Percentiles rank a stretch among this genome's conserved stretches.
These are phyloP conservation scores for Drosophila mulleri DNA, from an alignment of 2,888 invertebrate genomes.

Conservation along the genomic window DNA sequence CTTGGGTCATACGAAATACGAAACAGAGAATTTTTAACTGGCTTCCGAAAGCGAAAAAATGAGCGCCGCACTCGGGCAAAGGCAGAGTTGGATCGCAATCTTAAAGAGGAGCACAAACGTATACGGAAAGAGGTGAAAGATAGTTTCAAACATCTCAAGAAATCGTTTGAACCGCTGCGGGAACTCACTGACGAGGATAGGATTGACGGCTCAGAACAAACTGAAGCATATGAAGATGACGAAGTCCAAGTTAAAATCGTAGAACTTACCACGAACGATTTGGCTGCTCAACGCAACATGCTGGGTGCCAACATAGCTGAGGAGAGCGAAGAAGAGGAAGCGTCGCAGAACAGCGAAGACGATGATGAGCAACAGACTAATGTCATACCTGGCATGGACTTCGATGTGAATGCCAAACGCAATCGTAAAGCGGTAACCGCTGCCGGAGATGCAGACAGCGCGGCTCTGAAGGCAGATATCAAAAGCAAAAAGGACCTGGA, in stretches of 20 bases:
- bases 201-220: constrained; percentile 79
- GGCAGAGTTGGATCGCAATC: constrained; percentile 89
- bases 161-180: constrained; percentile 89
- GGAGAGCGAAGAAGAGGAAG: constrained; percentile 81
- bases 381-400: constrained; percentile 83
- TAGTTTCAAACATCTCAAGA: constrained; percentile 90
- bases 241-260: constrained; percentile 92
- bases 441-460: not conserved
- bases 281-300: constrained; percentile 90
- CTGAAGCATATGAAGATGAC: constrained; percentile 89
- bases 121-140: constrained; percentile 92
- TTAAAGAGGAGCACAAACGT: constrained; percentile 91
- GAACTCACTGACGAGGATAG: constrained; percentile 85
- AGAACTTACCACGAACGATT: constrained; percentile 89
- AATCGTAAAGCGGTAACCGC: constrained; percentile 36
- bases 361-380: constrained; percentile 42
- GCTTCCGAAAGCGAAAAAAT: constrained; percentile 92
- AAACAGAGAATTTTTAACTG: constrained; percentile 91
- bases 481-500: constrained; percentile 89
- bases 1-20: not conserved
- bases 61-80: constrained; percentile 91
- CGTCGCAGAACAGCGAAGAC: constrained; percentile 61
- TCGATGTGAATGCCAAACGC: constrained; percentile 60
- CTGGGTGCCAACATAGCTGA: constrained; percentile 88
- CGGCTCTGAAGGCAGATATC: constrained; percentile 20